Evolutionary conservation across 2,888 invertebrate genomes (phyloP), one percentile per base, ranked within the genome.

Genomic region (Cryptus viduatorius): DNA sequence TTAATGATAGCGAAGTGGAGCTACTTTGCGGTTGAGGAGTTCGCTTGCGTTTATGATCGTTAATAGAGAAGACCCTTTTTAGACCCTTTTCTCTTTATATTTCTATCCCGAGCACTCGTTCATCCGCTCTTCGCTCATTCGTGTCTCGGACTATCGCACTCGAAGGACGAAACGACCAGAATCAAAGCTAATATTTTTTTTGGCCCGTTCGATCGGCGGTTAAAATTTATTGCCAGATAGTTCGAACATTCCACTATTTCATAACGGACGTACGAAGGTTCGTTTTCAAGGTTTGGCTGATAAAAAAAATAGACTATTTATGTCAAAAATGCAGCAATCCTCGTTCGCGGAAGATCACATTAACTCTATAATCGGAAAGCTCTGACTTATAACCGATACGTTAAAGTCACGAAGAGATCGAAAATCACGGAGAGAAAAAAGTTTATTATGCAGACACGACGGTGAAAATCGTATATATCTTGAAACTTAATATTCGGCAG

Each of bases 21-120:
- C 50, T 50, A 37, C n/a, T 80, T 69, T 73, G 56, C 53, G 81
- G 84, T 75, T 71, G 42, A 67, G 72, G 48, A 65, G 46, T 50
- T 68, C 37, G 46, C 50, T 65, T 48, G 78, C 65, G 44, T 65
- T 80, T 68, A 46, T 16, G 19, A 46, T n/a, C 64, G 42, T 48
- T 48, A 7, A 48, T 19, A 64, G 31, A 24, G 16, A 73, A 19
- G 68, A 68, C 65, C 68, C 14, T 37, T 77, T 71, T 69, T 46
- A 56, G 44, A 48, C 75, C 53, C 65, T 65, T 37, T 24, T 10
- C 50, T 16, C 53, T 37, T 37, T 53, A 53, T 53, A 31, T 16
- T 71, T 71, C 42, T 10, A 46, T 31, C 65, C 16, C 65, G 31
- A 69, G n/a, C 37, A 37, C 37, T 37, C 37, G 37, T 7, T 37